These are phyloP conservation scores for Caerostris darwini DNA, from an alignment of 1,140 invertebrate species.

Conservation along the genomic window DNA sequence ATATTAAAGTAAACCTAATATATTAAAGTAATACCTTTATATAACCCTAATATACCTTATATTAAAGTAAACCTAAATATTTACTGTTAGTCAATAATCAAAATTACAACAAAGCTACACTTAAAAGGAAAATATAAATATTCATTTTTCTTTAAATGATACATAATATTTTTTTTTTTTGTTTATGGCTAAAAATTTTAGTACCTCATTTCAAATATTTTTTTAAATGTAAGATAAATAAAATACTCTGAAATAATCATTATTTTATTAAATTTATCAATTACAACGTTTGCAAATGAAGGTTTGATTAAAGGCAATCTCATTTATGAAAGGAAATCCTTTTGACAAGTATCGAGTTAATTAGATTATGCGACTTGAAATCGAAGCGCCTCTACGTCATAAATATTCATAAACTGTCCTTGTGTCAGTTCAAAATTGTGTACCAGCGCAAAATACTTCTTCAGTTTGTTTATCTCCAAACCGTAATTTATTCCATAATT, in stretches of 20 bases:
- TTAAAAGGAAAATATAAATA: too few relatives aligned
- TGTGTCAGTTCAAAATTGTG: neutral
- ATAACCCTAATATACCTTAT: too few relatives aligned
- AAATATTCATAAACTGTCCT: conserved; percentile 24
- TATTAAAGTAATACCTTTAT: too few relatives aligned
- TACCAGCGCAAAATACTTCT: neutral
- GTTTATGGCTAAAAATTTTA: too few relatives aligned
- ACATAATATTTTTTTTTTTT: too few relatives aligned
- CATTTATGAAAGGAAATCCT: conserved; percentile 2
- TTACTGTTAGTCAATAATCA: too few relatives aligned
- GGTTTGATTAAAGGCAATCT: conserved; percentile 15
- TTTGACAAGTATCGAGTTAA: conserved; percentile 30
- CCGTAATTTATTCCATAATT: neutral
- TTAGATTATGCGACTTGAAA: conserved; percentile 29
- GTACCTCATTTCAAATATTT: too few relatives aligned
- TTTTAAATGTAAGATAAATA: neutral
- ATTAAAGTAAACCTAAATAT: too few relatives aligned
- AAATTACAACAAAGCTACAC: too few relatives aligned
- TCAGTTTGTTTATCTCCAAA: neutral
- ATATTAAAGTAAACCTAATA: too few relatives aligned
- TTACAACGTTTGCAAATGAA: neutral
- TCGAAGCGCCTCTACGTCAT: neutral
- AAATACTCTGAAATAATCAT: neutral
- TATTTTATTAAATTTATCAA: neutral
- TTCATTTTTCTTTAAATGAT: too few relatives aligned